Base-by-base conservation (phyloP, 2,888 invertebrate genomes). In the Morpho helenor region DNA sequence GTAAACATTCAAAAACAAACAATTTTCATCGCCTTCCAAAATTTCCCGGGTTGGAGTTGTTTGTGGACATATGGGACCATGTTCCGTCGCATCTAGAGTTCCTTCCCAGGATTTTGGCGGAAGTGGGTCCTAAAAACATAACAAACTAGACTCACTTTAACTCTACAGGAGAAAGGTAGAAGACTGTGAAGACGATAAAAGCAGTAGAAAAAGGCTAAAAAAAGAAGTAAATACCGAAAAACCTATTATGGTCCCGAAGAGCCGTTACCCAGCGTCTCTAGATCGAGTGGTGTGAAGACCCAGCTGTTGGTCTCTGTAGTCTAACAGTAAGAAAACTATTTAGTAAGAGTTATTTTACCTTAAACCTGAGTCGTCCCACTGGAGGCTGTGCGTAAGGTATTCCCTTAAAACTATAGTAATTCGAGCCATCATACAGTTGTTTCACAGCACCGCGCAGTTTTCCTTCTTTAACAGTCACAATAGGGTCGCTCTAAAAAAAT, bases 341-440 rank as follows among this genome's bases (percentile, higher is more conserved):
- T 16, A 16, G 16, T 16, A 31, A 31, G 31, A 23, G 16, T 10
- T 42, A 9, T 39, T 44, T 72, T 74, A 92, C 92, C 87, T 86
- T 78, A 69, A 92, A 92, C 68, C 92, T 73, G 2, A 91, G 76
- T 50, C 84, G 68, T 22, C 86, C 86, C 3, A 91, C 49, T 0
- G 92, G 92, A 39, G 92, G 86, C 49, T 81, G 71, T 2, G 91
- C 92, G 60, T 91, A 92, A 0, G 91, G 91, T 31, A 92, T 87
- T 6, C 92, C 91, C 66, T 80, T 80, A 57, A 83, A 83, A 61
- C 80, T 80, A 52, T 73, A 79, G 59, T 75, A 83, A 3, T 70
- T 60, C 5, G 69, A 65, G 2, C 76, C 79, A 65, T 79, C 71
- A 7, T 68, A 59, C 3, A 77, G 61, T 16, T 68, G 59, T 8